Percentiles rank a stretch among this genome's conserved stretches.
phyloP scores from a whole-genome alignment of 2,113 vertebrate genomes.

The Trematocara unimaculatum region DNA sequence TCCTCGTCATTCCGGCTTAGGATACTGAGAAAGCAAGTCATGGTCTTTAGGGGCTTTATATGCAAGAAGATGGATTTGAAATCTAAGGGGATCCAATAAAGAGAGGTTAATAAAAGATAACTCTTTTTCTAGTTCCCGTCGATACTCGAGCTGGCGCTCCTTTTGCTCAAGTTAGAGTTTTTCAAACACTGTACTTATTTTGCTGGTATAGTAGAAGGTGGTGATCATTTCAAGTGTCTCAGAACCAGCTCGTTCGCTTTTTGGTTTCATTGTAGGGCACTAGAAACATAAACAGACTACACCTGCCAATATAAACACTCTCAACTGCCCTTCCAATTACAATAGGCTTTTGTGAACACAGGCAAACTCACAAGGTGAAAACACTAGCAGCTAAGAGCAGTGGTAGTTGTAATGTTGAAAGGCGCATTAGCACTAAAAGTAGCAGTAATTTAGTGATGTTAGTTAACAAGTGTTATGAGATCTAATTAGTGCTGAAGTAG shows the following conservation, averaged over 20 bases:
- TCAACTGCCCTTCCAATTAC: neutral
- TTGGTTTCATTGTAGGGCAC: neutral
- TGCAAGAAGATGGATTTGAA: neutral
- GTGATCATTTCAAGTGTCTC: neutral
- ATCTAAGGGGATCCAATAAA: neutral
- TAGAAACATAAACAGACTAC: neutral
- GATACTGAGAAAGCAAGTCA: neutral
- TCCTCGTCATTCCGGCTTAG: neutral
- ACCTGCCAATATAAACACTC: neutral
- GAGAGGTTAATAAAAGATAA: neutral
- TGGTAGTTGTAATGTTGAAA: neutral
- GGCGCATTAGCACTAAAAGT: neutral
- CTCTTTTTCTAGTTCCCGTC: neutral
- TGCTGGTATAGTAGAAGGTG: neutral
- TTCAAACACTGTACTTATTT: neutral
- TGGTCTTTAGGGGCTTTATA: neutral
- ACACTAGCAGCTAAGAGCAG: neutral
- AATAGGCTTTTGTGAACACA: neutral
- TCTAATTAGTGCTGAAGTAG: constrained; percentile 15
- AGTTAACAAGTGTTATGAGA: neutral
- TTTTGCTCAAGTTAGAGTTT: neutral
- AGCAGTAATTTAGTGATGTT: neutral
- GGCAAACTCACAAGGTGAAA: neutral
- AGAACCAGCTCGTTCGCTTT: neutral
- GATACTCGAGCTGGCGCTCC: neutral